These are phyloP conservation scores for Macquaria ambigua DNA, from an alignment of 2,113 vertebrate genomes.

Conservation along the genomic window DNA sequence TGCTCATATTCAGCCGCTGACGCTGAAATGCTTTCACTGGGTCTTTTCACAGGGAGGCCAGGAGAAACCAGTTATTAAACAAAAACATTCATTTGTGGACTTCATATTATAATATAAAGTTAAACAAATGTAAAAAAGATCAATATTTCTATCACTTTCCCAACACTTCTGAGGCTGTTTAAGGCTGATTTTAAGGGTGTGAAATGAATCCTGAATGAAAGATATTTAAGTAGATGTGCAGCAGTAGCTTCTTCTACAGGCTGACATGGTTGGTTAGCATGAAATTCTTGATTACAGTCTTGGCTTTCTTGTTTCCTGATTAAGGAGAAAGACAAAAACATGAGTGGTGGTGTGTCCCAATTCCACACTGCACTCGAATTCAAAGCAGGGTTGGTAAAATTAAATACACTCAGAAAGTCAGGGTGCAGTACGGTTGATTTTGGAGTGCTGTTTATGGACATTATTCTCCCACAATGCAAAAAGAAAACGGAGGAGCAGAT, in stretches of 20 bases:
- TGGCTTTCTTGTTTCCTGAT: background rate
- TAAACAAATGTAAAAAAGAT: background rate
- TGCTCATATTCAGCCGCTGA: background rate
- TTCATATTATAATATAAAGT: background rate
- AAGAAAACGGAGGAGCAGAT: background rate
- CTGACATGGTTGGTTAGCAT: background rate
- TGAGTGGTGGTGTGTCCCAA: background rate
- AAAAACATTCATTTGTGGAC: conserved; percentile 14
- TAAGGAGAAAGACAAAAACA: background rate
- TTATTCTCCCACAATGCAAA: background rate
- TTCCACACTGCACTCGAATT: too few species aligned
- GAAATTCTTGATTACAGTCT: background rate
- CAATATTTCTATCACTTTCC: background rate
- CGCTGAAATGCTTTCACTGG: background rate
- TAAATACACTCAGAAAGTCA: background rate
- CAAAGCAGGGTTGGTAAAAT: background rate
- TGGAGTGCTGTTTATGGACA: background rate
- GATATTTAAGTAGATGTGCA: background rate
- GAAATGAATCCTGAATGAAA: background rate
- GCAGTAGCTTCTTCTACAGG: background rate
- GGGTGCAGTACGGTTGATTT: background rate
- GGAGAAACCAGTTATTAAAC: background rate
- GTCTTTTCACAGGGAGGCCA: background rate
- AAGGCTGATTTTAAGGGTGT: conserved; percentile 13
- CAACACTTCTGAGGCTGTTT: background rate